These are phyloP conservation scores for Cladorhizidae sp. DNA, from an alignment of 37 sponge, comb jelly and placozoan species.

Conservation along the genomic window DNA sequence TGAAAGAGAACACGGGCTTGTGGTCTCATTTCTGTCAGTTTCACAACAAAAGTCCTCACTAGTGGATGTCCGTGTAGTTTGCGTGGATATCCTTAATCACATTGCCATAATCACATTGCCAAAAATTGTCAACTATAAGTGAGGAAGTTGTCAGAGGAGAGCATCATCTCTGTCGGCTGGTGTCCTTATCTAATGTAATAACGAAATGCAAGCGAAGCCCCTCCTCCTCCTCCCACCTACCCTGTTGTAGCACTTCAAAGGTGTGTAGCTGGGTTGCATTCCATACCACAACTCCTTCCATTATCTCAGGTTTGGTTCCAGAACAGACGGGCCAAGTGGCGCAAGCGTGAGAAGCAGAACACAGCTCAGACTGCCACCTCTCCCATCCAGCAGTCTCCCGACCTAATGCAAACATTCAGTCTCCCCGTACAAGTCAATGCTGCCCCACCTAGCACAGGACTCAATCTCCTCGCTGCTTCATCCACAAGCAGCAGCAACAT, in stretches of 20 bases:
- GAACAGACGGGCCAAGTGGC: slow-evolving; percentile 88
- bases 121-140: background rate
- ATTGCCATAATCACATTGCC: background rate
- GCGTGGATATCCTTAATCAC: too few species aligned
- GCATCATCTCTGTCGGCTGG: too few species aligned
- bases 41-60: too few species aligned
- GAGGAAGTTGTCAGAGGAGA: background rate
- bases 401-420: slow-evolving; percentile 29
- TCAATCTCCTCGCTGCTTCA: background rate
- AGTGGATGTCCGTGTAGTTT: too few species aligned
- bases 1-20: too few species aligned
- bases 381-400: slow-evolving; percentile 47
- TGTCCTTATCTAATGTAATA: too few species aligned
- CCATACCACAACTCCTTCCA: too few species aligned
- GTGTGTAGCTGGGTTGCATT: too few species aligned
- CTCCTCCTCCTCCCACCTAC: too few species aligned
- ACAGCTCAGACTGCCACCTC: slow-evolving; percentile 52
- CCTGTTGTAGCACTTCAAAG: too few species aligned
- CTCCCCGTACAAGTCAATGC: slow-evolving; percentile 28
- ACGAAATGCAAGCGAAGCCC: too few species aligned
- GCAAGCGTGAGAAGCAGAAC: slow-evolving; percentile 81
- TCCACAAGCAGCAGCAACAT: background rate
- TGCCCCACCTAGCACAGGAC: background rate
- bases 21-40: too few species aligned
- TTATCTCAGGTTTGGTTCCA: slow-evolving; percentile 92